Evolutionary conservation across 1,140 invertebrate genomes (phyloP).

Genomic region (Lasioglossum baleicum): DNA sequence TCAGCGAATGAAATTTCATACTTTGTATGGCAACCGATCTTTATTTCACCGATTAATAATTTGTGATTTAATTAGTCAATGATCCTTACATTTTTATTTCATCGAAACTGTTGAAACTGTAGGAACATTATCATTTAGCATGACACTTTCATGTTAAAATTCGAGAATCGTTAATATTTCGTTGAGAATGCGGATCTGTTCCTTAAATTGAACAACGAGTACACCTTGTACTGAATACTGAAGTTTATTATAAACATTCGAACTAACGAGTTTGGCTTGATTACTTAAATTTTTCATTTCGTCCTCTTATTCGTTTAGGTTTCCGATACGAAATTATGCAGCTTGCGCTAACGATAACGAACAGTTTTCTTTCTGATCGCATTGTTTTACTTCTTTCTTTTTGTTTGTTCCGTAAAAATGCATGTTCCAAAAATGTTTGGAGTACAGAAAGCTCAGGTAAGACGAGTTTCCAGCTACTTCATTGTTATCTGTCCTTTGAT

Average conservation of each 20-base stretch:
- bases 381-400: constrained; percentile 9
- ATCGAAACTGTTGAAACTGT: no score
- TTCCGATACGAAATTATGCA: not conserved
- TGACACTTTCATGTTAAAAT: no score
- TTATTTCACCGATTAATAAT: not conserved
- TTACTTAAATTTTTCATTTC: not conserved
- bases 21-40: not conserved
- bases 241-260: no score
- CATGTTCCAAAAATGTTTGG: constrained; percentile 27
- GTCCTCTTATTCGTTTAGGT: not conserved
- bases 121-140: no score
- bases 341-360: not conserved
- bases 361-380: constrained; percentile 23
- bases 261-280: not conserved
- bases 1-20: not conserved
- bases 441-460: constrained; percentile 43
- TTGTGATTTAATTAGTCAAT: no score
- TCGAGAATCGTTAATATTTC: no score
- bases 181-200: no score
- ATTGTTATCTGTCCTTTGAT: not conserved
- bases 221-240: no score
- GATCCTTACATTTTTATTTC: no score
- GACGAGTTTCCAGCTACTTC: constrained; percentile 14
- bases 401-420: constrained; percentile 22
- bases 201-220: no score